Base-by-base conservation (phyloP, 2,888 invertebrate species). In the Geotrupes spiniger region DNA sequence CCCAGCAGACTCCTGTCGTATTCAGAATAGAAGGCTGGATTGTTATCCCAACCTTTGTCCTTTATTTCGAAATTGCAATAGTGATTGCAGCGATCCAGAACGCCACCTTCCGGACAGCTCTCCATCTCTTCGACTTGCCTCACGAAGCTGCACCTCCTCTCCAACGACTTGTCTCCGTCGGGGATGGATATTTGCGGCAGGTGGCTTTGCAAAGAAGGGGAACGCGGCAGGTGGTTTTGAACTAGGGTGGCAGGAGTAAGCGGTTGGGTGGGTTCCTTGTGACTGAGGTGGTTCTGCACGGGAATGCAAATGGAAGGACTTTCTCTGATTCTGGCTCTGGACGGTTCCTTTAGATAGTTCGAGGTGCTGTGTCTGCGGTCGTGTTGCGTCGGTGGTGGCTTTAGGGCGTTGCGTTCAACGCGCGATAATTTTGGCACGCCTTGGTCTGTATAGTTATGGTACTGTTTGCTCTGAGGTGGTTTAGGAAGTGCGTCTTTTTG, bases 151-250 rank as follows among this genome's bases (percentile, higher is more conserved):
- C 68, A 76, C 67, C 70, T 70, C 68, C 70, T 60, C 55, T 74
- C 73, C 58, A 72, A 51, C 45, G 69, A 65, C 9, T 65, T 66
- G 15, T 68, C 70, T 1, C 62, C 67, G 28, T 65, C 72, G 69
- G 79, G 65, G 73, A 77, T 69, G 73, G 78, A 62, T 72, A 80
- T 68, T 74, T 80, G 69, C 70, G 80, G 65, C 72, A 80, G 69
- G 46, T 68, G 69, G 73, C 77, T 65, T 70, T 76, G 66, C 72
- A 78, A 63, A 68, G 71, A 62, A 21, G 64, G 63, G 27, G 65
- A 58, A 45, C 63, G 62, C 12, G 50, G 46, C 9, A 53, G 57
- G 40, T 63, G 62, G 28, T 65, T 60, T 39, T 67, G 68, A 4
- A 65, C 65, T 36, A 69, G 51, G 14, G 69, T 66, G 28, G 62